A percentile compares a stretch with the other conserved stretches of the same genome.
Evolutionary conservation across 92 coral and sea anemone species (phyloP).

Genomic region (Phenganax subtilis): DNA sequence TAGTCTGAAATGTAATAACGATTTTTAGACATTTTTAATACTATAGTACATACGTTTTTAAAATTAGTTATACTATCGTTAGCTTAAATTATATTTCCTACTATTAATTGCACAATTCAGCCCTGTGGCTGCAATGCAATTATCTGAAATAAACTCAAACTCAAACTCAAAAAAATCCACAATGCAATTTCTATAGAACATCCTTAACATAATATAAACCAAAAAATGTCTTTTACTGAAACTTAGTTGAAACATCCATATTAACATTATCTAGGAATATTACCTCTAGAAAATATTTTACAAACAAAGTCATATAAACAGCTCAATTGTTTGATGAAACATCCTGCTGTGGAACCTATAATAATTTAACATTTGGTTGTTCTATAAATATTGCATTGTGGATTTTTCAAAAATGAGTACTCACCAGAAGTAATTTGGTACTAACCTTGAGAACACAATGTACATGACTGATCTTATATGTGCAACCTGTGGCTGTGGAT

Average conservation of each 20-base stretch:
- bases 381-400: neutral
- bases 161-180: no score
- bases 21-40: no score
- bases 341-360: slow-evolving; percentile 41
- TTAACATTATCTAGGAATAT: neutral
- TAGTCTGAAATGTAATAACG: no score
- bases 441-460: slow-evolving; percentile 2
- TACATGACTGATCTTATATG: neutral
- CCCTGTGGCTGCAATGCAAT: no score
- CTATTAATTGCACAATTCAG: no score
- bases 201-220: slow-evolving; percentile 25
- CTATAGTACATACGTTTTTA: no score
- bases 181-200: slow-evolving; percentile 34
- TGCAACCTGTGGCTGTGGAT: neutral
- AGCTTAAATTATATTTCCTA: no score
- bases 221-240: neutral
- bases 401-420: neutral
- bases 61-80: no score
- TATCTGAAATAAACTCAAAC: no score
- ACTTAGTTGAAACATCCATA: neutral
- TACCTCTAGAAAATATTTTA: slow-evolving; percentile 55
- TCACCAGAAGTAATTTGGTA: no score
- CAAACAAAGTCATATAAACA: slow-evolving; percentile 49
- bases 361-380: neutral
- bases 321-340: slow-evolving; percentile 54